Percentiles rank a stretch among this genome's conserved stretches.
Evolutionary conservation across 2,797 vertebrate genomes (phyloP).

Genomic region (Atherinosoma microstoma): DNA sequence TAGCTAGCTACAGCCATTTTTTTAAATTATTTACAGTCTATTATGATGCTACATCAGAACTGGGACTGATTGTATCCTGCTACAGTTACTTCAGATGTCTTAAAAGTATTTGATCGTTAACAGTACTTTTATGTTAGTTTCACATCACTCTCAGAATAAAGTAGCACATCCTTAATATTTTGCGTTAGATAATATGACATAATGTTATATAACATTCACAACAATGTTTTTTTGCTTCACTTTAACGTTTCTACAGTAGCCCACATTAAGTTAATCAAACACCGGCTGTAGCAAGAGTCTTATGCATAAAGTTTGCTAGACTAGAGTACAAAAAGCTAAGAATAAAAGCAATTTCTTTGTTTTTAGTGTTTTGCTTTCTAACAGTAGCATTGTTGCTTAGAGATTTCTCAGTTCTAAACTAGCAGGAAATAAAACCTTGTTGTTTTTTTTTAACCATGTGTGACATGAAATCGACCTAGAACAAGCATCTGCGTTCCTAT

Average conservation of each 20-base stretch:
- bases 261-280: neutral
- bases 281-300: neutral
- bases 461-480: neutral
- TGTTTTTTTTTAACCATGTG: slow-evolving; percentile 3
- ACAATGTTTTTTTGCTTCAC: neutral
- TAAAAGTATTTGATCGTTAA: too few relatives aligned
- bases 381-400: neutral
- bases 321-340: neutral
- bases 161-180: too few relatives aligned
- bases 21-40: neutral
- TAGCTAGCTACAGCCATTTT: neutral
- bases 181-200: too few relatives aligned
- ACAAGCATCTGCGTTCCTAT: slow-evolving; percentile 2
- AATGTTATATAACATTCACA: neutral
- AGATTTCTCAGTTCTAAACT: neutral
- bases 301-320: neutral
- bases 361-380: neutral
- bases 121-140: too few relatives aligned
- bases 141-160: too few relatives aligned
- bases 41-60: neutral
- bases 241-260: neutral
- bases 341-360: neutral
- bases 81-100: too few relatives aligned
- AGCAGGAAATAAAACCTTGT: neutral
- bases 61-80: neutral